phyloP scores from a whole-genome alignment of 92 coral and sea anemone genomes.

The Ricordea florida region DNA sequence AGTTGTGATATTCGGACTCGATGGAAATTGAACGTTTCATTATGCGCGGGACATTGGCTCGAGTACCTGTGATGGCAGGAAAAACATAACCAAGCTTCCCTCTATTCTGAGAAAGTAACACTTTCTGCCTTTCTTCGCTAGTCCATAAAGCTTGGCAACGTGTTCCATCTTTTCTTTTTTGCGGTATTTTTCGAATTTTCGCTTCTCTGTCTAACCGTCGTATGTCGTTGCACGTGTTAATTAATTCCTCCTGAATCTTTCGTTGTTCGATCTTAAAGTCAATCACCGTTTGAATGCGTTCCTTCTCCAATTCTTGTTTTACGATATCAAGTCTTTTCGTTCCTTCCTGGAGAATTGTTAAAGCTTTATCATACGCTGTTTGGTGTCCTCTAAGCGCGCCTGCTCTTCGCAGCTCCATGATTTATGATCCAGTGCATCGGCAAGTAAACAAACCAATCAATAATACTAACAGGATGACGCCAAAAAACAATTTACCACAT shows the following conservation, averaged over 20 bases:
- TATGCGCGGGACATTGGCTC: constrained; percentile 62
- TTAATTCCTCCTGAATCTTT: constrained; percentile 61
- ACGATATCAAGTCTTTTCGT: constrained; percentile 41
- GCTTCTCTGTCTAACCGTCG: constrained; percentile 57
- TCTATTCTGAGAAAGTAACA: too few relatives aligned
- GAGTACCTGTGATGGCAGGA: constrained; percentile 66
- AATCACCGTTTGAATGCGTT: constrained; percentile 49
- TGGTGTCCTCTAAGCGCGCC: constrained; percentile 39
- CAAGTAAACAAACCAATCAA: neutral
- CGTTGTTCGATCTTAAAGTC: constrained; percentile 58
- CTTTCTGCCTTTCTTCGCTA: constrained; percentile 10
- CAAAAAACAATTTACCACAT: too few relatives aligned
- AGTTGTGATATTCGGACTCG: constrained; percentile 71
- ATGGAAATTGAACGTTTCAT: constrained; percentile 71
- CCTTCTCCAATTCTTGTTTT: constrained; percentile 60
- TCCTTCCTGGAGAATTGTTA: constrained; percentile 68
- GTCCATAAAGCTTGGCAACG: too few relatives aligned
- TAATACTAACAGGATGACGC: too few relatives aligned
- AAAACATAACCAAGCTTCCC: too few relatives aligned
- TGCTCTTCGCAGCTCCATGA: neutral
- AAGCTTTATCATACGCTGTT: constrained; percentile 66
- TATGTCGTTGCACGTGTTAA: constrained; percentile 51
- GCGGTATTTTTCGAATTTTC: neutral
- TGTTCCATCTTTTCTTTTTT: too few relatives aligned
- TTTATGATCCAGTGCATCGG: neutral